phyloP scores from a whole-genome alignment of 2,888 invertebrate genomes.

The Shargacucullia verbasci region DNA sequence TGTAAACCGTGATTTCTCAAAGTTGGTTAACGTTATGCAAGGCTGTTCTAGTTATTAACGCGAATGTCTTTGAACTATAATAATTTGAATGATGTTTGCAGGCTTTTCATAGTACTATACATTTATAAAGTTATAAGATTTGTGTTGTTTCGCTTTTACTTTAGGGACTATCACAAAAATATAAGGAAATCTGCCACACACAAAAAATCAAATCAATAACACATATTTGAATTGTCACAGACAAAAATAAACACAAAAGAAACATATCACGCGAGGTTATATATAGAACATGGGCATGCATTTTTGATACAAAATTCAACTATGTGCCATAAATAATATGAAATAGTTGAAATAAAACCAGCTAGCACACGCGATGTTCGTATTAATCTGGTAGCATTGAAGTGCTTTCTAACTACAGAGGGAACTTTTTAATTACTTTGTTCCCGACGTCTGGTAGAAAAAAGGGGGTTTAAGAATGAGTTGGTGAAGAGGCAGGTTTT shows the following conservation, averaged over 20 bases:
- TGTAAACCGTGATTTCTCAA: not conserved
- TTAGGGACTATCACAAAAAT: not conserved
- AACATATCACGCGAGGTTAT: constrained; percentile 58
- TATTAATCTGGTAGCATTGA: constrained; percentile 68
- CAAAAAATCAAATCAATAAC: constrained; percentile 39
- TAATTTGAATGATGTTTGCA: no score
- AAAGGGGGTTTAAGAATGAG: constrained; percentile 57
- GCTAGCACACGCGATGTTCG: constrained; percentile 66
- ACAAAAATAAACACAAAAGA: constrained; percentile 52
- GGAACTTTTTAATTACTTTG: constrained; percentile 77
- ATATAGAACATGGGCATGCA: constrained; percentile 65
- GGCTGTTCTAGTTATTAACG: no score
- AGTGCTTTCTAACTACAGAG: constrained; percentile 66
- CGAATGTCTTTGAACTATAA: no score
- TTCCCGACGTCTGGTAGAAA: constrained; percentile 68
- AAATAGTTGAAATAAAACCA: constrained; percentile 64
- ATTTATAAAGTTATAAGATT: no score
- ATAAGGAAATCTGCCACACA: constrained; percentile 17
- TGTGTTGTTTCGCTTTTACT: no score
- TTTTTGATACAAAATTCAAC: constrained; percentile 65
- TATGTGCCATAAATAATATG: constrained; percentile 65
- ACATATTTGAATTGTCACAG: constrained; percentile 47
- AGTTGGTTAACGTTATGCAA: not conserved
- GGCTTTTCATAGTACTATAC: no score
- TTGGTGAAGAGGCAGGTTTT: constrained; percentile 39